Percentiles rank a stretch among this genome's conserved stretches.
These are phyloP conservation scores for Capitella teleta DNA, from an alignment of 1,140 invertebrate genomes.

Conservation along the genomic window DNA sequence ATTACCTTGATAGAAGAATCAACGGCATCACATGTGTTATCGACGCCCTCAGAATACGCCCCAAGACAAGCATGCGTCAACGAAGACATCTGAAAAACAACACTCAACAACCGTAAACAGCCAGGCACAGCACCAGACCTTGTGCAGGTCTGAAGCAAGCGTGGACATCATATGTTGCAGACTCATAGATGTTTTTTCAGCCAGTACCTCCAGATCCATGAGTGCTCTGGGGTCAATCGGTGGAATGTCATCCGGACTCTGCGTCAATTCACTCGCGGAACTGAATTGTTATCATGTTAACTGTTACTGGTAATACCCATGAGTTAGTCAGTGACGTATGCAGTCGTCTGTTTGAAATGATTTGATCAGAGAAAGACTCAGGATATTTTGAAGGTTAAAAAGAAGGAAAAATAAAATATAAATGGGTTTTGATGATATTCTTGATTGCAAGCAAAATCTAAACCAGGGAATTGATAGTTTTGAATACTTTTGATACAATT, in stretches of 20 bases:
- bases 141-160: conserved; percentile 69
- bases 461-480: no score
- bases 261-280: conserved; percentile 28
- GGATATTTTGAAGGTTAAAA: no score
- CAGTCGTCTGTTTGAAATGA: no score
- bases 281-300: no score
- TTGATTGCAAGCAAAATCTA: no score
- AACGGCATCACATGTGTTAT: conserved; percentile 84
- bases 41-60: conserved; percentile 80
- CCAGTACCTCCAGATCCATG: conserved; percentile 80
- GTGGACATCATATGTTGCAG: conserved; percentile 84
- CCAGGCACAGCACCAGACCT: conserved; percentile 44
- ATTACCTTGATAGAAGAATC: conserved; percentile 81
- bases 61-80: conserved; percentile 85
- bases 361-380: no score
- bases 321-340: no score
- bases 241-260: conserved; percentile 43
- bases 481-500: no score
- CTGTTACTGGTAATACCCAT: no score
- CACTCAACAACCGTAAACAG: background rate
- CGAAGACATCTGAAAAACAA: conserved; percentile 60
- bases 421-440: no score
- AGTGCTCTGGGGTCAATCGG: conserved; percentile 69
- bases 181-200: conserved; percentile 72
- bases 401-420: no score